Percentiles rank a stretch among this genome's conserved stretches.
phyloP scores from a whole-genome alignment of 1,140 invertebrate genomes.

The Callitettix versicolor region DNA sequence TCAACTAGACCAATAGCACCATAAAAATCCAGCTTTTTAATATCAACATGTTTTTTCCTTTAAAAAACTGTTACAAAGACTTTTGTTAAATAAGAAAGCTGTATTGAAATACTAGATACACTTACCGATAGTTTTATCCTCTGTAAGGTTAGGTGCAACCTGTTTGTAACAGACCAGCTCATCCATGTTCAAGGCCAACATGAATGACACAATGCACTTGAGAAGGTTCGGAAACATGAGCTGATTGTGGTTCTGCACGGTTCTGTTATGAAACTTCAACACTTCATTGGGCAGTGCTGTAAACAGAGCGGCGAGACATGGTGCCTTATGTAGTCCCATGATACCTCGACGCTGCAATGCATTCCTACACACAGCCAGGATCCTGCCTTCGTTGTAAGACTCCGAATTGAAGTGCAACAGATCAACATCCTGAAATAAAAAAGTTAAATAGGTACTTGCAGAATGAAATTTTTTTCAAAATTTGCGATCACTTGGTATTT shows the following conservation, averaged over 20 bases:
- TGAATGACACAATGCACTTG: conserved; percentile 44
- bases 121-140: conserved; percentile 22
- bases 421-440: conserved; percentile 36
- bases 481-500: too few species aligned
- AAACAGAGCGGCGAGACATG: conserved; percentile 38
- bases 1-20: too few species aligned
- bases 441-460: too few species aligned
- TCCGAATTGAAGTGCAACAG: conserved; percentile 37
- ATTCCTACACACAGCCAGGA: conserved; percentile 40
- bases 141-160: conserved; percentile 34
- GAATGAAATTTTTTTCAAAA: too few species aligned
- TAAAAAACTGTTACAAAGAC: too few species aligned
- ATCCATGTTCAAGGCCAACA: conserved; percentile 44
- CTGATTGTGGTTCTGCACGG: conserved; percentile 46
- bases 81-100: too few species aligned
- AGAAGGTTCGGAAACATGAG: conserved; percentile 49
- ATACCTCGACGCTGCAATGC: conserved; percentile 42
- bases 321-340: conserved; percentile 41
- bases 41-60: too few species aligned
- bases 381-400: conserved; percentile 34
- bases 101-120: too few species aligned
- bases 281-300: conserved; percentile 38
- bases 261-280: conserved; percentile 42
- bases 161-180: conserved; percentile 41
- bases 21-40: too few species aligned